Conservation (phyloP, 1,140 invertebrate genomes). For the Drosophila teissieri region DNA sequence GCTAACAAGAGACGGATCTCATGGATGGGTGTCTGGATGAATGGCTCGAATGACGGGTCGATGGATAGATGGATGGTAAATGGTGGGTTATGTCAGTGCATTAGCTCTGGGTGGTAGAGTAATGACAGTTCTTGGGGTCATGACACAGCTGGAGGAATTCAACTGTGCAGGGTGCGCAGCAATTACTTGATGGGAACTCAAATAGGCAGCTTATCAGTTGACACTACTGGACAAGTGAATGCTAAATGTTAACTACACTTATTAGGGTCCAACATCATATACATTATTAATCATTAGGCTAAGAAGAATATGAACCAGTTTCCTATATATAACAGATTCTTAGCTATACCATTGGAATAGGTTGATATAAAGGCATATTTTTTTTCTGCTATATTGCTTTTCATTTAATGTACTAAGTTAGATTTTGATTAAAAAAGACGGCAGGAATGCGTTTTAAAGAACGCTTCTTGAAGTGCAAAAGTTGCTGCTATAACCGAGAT, state of each 20-base stretch:
- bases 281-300: too few species aligned
- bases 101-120: slow-evolving; percentile 18
- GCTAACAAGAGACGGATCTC: slow-evolving; percentile 47
- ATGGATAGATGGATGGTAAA: slow-evolving; percentile 22
- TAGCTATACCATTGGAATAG: too few species aligned
- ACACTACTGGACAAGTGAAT: background rate
- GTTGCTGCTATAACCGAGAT: slow-evolving; percentile 21
- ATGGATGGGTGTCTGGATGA: slow-evolving; percentile 25
- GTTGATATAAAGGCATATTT: too few species aligned
- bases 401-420: too few species aligned
- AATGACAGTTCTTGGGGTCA: slow-evolving; percentile 33
- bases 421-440: too few species aligned
- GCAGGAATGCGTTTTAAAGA: slow-evolving; percentile 36
- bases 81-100: slow-evolving; percentile 41
- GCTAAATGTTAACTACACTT: background rate
- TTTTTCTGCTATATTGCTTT: too few species aligned
- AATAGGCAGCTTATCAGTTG: slow-evolving; percentile 2
- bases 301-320: too few species aligned
- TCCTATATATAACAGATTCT: background rate
- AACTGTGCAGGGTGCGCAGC: slow-evolving; percentile 3
- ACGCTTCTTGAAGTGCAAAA: slow-evolving; percentile 49
- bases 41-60: slow-evolving; percentile 27
- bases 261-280: background rate
- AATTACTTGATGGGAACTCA: slow-evolving; percentile 22
- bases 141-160: slow-evolving; percentile 18